Percentiles rank a stretch among this genome's conserved stretches.
phyloP scores from a whole-genome alignment of 1,140 invertebrate genomes.

The Caenorhabditis brenneri region DNA sequence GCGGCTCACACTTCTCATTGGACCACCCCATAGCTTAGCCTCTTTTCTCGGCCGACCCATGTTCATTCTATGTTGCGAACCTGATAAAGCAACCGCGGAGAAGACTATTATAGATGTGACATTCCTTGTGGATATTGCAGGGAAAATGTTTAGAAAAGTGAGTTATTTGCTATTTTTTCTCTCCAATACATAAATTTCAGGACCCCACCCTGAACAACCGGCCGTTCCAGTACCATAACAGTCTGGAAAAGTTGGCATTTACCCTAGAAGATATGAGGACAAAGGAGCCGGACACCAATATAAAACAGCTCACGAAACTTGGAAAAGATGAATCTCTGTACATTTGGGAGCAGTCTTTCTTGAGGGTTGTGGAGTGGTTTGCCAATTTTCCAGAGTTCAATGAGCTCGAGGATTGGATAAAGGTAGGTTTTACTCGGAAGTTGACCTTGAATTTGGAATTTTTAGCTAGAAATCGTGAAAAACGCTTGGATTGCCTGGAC shows the following conservation, averaged over 20 bases:
- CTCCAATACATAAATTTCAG: neutral
- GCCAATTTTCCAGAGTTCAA: neutral
- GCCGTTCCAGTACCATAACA: neutral
- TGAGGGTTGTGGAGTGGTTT: constrained; percentile 1
- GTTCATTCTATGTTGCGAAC: neutral
- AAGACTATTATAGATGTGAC: constrained; percentile 1
- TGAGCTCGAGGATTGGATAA: neutral
- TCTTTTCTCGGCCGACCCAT: neutral
- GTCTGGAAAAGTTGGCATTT: neutral
- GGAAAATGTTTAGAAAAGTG: neutral
- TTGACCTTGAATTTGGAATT: neutral
- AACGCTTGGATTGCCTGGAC: neutral
- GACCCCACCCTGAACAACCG: neutral
- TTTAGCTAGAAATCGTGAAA: neutral
- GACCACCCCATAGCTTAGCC: neutral
- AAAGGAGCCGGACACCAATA: neutral
- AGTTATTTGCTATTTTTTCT: neutral
- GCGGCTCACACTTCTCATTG: neutral
- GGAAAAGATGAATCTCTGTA: neutral
- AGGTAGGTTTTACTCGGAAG: neutral
- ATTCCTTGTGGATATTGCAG: neutral
- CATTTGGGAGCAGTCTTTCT: neutral
- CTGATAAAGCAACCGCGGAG: neutral
- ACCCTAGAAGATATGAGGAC: neutral
- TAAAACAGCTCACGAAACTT: neutral